Percentiles rank a stretch among this genome's conserved stretches.
These are phyloP conservation scores for Rhodophaea formosa DNA, from an alignment of 2,888 invertebrate species.

Conservation along the genomic window DNA sequence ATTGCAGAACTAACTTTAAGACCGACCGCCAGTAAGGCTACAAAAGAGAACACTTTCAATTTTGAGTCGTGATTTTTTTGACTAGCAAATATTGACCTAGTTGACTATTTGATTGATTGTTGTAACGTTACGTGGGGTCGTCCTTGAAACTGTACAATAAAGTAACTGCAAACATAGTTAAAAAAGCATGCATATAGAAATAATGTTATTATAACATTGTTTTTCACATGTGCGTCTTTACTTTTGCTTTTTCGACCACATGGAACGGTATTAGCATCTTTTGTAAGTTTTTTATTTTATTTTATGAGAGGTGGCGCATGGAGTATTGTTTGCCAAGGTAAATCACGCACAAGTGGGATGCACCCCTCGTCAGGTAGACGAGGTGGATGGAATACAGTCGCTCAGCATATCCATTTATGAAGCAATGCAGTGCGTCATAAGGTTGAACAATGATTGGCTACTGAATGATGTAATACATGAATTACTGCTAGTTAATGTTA, in stretches of 20 bases:
- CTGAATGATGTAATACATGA: conserved; percentile 11
- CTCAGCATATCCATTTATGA: conserved; percentile 14
- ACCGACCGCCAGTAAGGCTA: too few species aligned
- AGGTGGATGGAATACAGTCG: conserved; percentile 11
- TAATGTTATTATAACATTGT: too few species aligned
- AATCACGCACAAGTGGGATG: conserved; percentile 13
- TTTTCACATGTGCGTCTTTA: neutral
- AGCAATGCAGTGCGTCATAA: conserved; percentile 16
- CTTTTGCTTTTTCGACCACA: neutral
- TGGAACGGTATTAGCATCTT: neutral
- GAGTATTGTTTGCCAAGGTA: conserved; percentile 5
- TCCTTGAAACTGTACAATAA: too few species aligned
- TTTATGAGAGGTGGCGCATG: neutral
- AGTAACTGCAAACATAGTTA: too few species aligned
- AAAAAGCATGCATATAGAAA: too few species aligned
- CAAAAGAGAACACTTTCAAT: too few species aligned
- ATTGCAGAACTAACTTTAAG: too few species aligned
- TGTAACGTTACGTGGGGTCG: too few species aligned
- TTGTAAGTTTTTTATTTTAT: neutral
- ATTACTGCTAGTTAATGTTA: neutral
- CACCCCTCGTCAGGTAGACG: conserved; percentile 14
- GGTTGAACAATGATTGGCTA: neutral
- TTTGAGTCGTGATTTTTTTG: too few species aligned
- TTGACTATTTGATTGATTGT: too few species aligned
- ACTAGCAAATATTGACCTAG: too few species aligned